phyloP scores from a whole-genome alignment of 2,888 invertebrate species.

The Thysanoteuthis rhombus region DNA sequence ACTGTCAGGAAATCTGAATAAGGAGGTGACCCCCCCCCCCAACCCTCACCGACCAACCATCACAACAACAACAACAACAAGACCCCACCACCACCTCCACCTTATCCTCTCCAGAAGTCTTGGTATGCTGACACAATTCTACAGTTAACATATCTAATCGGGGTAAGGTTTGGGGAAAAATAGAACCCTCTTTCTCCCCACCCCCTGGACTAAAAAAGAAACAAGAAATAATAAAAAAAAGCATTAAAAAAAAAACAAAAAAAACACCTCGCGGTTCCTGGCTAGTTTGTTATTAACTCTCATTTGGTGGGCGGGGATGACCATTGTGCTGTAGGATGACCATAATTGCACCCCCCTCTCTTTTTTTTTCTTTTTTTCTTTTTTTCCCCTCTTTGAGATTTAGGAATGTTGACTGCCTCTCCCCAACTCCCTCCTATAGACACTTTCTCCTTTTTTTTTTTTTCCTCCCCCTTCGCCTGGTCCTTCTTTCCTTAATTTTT shows the following conservation, averaged over 20 bases:
- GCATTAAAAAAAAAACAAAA: too few species aligned
- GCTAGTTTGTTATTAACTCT: background rate
- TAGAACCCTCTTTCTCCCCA: too few species aligned
- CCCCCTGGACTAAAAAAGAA: too few species aligned
- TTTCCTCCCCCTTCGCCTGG: background rate
- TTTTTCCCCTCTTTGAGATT: background rate
- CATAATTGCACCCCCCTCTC: background rate
- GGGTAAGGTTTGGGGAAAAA: too few species aligned
- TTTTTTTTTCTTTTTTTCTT: background rate
- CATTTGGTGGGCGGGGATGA: background rate
- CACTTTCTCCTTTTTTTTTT: background rate
- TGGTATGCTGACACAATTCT: background rate
- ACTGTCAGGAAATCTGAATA: background rate
- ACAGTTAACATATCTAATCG: background rate
- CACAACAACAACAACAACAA: too few species aligned
- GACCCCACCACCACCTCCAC: background rate
- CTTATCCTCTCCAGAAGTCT: background rate
- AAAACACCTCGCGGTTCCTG: background rate
- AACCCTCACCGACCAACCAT: background rate
- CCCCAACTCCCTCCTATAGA: background rate
- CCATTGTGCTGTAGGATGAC: background rate
- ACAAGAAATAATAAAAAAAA: too few species aligned
- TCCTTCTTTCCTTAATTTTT: background rate
- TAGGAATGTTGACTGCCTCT: background rate
- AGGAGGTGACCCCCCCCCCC: background rate